Evolutionary conservation across 2,797 vertebrate genomes (phyloP).

Genomic region (Cercopithecus petaurista): DNA sequence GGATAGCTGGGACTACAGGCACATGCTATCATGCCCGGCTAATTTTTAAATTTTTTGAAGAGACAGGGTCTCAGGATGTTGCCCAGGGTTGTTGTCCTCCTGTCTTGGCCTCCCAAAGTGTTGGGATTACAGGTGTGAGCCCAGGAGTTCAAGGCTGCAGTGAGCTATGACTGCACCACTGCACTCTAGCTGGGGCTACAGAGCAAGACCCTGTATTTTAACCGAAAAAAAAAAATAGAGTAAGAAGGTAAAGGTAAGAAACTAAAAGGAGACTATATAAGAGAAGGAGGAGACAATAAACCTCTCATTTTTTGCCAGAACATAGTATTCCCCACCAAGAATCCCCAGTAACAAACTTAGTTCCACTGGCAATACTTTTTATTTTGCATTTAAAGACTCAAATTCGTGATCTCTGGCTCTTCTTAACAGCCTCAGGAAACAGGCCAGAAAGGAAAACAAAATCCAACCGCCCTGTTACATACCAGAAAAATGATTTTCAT

Average conservation of each 20-base stretch:
- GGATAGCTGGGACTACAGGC: no score
- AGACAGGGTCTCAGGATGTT: not conserved
- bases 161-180: not conserved
- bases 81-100: no score
- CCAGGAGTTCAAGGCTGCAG: not conserved
- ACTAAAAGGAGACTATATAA: not conserved
- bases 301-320: not conserved
- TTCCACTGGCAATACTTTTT: slow-evolving; percentile 10
- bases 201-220: not conserved
- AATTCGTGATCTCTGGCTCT: slow-evolving; percentile 38
- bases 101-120: not conserved
- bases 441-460: not conserved
- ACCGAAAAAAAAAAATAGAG: not conserved
- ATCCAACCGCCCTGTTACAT: not conserved
- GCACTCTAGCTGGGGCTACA: not conserved
- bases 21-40: rapidly evolving
- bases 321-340: slow-evolving; percentile 25
- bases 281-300: not conserved
- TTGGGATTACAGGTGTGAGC: not conserved
- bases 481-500: slow-evolving; percentile 30
- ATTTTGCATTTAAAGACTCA: slow-evolving; percentile 38
- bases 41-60: not conserved
- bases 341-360: not conserved
- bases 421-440: not conserved
- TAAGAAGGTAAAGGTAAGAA: not conserved